Percentiles rank a stretch among this genome's conserved stretches.
Conservation (phyloP, 1,140 invertebrate genomes). For the Oedothorax gibbosus region DNA sequence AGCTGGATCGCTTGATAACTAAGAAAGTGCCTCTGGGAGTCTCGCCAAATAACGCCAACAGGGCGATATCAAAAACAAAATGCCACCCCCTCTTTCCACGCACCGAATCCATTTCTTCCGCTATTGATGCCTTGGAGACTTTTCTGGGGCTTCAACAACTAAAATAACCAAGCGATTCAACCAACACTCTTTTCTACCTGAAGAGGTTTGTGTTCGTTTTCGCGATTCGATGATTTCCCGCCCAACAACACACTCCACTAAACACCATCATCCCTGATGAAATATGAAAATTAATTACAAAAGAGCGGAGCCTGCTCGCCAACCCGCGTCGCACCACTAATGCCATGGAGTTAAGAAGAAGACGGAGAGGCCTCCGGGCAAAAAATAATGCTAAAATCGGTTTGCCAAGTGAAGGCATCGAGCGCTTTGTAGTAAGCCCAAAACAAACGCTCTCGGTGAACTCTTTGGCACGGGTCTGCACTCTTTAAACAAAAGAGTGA, state of each 20-base stretch:
- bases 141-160: slow-evolving; percentile 11
- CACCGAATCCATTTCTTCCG: slow-evolving; percentile 32
- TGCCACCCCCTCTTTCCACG: background rate
- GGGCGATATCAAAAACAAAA: background rate
- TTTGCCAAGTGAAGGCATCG: too few relatives aligned
- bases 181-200: slow-evolving; percentile 36
- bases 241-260: background rate
- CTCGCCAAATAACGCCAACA: background rate
- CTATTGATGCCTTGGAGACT: slow-evolving; percentile 48
- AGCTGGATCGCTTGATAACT: too few relatives aligned
- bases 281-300: slow-evolving; percentile 61
- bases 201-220: slow-evolving; percentile 39
- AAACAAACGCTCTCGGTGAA: too few relatives aligned
- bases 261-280: slow-evolving; percentile 44
- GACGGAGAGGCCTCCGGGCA: too few relatives aligned
- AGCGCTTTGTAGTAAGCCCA: too few relatives aligned
- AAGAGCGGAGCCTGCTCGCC: slow-evolving; percentile 24
- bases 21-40: too few relatives aligned
- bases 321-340: background rate
- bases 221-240: slow-evolving; percentile 16
- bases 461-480: too few relatives aligned
- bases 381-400: too few relatives aligned
- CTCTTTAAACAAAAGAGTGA: too few relatives aligned
- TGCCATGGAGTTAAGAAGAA: background rate
- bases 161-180: slow-evolving; percentile 29